Percentiles rank a stretch among this genome's conserved stretches.
Evolutionary conservation across 2,113 vertebrate genomes (phyloP).

Genomic region (Scophthalmus maximus): DNA sequence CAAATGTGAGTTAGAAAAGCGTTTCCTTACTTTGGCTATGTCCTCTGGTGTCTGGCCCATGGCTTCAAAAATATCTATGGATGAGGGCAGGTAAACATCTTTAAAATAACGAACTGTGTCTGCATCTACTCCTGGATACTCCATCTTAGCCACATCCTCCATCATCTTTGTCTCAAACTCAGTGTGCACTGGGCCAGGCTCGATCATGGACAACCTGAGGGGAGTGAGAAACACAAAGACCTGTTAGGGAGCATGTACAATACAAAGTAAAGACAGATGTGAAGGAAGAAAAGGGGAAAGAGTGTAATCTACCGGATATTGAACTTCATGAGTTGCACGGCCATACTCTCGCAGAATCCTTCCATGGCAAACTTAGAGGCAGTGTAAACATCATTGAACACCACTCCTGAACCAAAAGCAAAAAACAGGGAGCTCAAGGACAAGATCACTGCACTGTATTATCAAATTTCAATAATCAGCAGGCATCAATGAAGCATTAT

Average conservation of each 20-base stretch:
- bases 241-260: background rate
- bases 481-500: background rate
- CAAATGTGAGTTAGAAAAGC: background rate
- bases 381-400: slow-evolving; percentile 94
- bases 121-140: slow-evolving; percentile 81
- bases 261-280: slow-evolving; percentile 34
- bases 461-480: background rate
- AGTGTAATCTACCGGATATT: slow-evolving; percentile 87
- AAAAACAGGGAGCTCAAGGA: slow-evolving; percentile 5
- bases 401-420: slow-evolving; percentile 81
- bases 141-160: slow-evolving; percentile 85
- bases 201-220: slow-evolving; percentile 85
- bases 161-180: slow-evolving; percentile 88
- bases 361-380: slow-evolving; percentile 97
- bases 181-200: slow-evolving; percentile 87
- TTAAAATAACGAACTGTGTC: slow-evolving; percentile 87
- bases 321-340: slow-evolving; percentile 92
- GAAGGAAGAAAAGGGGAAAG: background rate
- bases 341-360: slow-evolving; percentile 94
- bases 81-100: slow-evolving; percentile 86
- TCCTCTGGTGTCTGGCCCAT: slow-evolving; percentile 86
- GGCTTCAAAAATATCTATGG: slow-evolving; percentile 85
- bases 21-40: slow-evolving; percentile 82
- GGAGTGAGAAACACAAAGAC: slow-evolving; percentile 8
- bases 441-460: background rate